Evolutionary conservation across 2,113 vertebrate species (phyloP), one percentile per base, ranked within the genome.

Genomic region (Speoplatyrhinus poulsoni): DNA sequence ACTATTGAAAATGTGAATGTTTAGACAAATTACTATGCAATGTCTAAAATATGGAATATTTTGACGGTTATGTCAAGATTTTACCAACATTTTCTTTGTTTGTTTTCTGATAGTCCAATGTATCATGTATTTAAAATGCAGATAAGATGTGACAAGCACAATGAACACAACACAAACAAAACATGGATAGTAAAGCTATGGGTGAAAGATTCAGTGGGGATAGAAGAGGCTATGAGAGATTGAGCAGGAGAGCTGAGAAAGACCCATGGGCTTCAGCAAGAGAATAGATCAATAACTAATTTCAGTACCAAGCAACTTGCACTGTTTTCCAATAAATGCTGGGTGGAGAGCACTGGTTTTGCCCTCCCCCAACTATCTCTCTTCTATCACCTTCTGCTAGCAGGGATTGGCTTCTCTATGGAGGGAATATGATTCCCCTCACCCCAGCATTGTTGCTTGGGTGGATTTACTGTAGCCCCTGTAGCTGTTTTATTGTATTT

Each of bases 271-370:
- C 87, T 88, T 89, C 77, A 72, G 85, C 85, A 82, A 85, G 89
- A 88, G 90, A 85, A 86, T 75, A 82, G 89, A 92, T 92, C 91
- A 92, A 92, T 92, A 92, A 91, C 90, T 92, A 88, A 92, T 92
- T 91, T 91, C 91, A 91, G 89, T 77, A 80, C 86, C 82, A 77
- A 86, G 89, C 89, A 85, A 89, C 86, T 87, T 66, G 77, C 87
- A 87, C 87, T 70, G 85, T 91, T 92, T 90, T 90, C 89, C 89
- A 92, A 91, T 92, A 90, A 89, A 88, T 81, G 82, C 83, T 89
- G 85, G 87, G 89, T 84, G 86, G 82, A 88, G 83, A 86, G 80
- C 60, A 72, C 77, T 85, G 88, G 83, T 77, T 90, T 72, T 75
- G 67, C 77, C 82, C 75, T 82, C 77, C 67, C 80, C 82, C 82